Percentiles rank a stretch among this genome's conserved stretches.
These are phyloP conservation scores for Holothuria glaberrima DNA, from an alignment of 35 echinoderm and acorn worm species.

Conservation along the genomic window DNA sequence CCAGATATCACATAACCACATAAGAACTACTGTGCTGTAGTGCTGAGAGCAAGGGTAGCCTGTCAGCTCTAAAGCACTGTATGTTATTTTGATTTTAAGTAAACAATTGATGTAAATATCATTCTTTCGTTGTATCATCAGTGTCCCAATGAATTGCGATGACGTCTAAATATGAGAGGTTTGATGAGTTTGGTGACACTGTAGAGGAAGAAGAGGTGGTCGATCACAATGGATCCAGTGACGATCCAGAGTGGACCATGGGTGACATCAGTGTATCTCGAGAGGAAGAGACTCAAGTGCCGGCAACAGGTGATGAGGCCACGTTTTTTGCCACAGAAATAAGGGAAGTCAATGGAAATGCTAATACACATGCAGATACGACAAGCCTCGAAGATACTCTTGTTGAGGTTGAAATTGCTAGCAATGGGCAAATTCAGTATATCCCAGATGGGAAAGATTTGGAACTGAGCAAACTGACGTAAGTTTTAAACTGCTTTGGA, in stretches of 20 bases:
- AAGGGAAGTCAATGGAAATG: slow-evolving; percentile 4
- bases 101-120: no score
- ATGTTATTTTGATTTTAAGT: no score
- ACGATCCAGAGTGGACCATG: slow-evolving; percentile 33
- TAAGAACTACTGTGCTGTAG: no score
- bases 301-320: no score
- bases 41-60: no score
- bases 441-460: slow-evolving; percentile 40
- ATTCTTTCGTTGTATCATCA: no score
- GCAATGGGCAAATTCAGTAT: slow-evolving; percentile 33
- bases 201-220: neutral
- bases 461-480: slow-evolving; percentile 35
- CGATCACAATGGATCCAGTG: neutral
- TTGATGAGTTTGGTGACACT: neutral
- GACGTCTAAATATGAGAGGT: neutral
- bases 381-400: neutral
- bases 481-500: neutral
- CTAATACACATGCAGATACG: neutral
- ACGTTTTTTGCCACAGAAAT: no score
- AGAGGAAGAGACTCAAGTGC: neutral
- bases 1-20: no score
- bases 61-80: no score
- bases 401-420: neutral
- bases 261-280: neutral
- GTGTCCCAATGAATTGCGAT: neutral